These are phyloP conservation scores for Pilophorus perplexus DNA, from an alignment of 2,888 invertebrate genomes.

Conservation along the genomic window DNA sequence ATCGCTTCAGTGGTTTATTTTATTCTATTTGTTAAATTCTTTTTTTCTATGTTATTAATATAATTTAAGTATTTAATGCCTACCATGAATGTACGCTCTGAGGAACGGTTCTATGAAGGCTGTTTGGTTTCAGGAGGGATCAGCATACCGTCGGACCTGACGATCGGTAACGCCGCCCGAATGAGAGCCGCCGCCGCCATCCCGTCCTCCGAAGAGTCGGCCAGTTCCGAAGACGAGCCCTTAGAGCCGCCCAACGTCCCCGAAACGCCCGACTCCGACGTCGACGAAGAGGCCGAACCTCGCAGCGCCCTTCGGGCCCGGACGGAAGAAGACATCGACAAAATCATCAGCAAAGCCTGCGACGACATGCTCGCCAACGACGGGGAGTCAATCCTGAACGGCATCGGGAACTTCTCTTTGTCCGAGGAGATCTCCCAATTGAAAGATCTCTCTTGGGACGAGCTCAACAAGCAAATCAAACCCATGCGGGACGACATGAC, in stretches of 20 bases:
- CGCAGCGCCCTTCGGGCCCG: not conserved
- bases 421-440: conserved; percentile 7
- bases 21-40: too few relatives aligned
- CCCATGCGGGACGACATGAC: conserved; percentile 21
- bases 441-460: conserved; percentile 35
- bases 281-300: too few relatives aligned
- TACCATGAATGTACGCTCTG: too few relatives aligned
- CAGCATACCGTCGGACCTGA: conserved; percentile 24
- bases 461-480: conserved; percentile 18
- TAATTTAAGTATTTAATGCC: too few relatives aligned
- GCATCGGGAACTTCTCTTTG: conserved; percentile 1
- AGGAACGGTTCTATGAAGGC: too few relatives aligned
- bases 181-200: conserved; percentile 1
- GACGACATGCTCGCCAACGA: conserved; percentile 19
- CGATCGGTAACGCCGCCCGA: conserved; percentile 20
- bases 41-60: too few relatives aligned
- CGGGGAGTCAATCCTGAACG: conserved; percentile 7
- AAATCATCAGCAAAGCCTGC: conserved; percentile 36
- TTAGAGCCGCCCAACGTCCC: not conserved
- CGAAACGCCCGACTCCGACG: not conserved
- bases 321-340: conserved; percentile 37
- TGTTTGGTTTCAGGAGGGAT: too few relatives aligned
- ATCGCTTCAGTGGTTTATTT: too few relatives aligned
- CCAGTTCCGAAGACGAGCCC: not conserved
- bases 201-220: conserved; percentile 1